Evolutionary conservation across 2,797 vertebrate genomes (phyloP), one percentile per base, ranked within the genome.

Genomic region (Pachyuromys duprasi): DNA sequence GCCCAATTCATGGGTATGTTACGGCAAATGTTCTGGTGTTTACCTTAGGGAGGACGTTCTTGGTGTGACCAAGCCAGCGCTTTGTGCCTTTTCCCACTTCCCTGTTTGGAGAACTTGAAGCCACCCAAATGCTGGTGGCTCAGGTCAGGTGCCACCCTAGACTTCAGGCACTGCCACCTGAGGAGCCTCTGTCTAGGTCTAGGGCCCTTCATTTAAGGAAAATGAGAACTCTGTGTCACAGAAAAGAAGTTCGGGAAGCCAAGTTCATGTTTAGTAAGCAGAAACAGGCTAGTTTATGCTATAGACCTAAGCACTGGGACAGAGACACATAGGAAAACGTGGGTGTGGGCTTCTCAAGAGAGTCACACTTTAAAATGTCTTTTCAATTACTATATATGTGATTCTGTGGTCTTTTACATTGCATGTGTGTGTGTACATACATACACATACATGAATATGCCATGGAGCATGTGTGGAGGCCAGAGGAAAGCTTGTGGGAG

Each of bases 1-100:
- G 95, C 67, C 42, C 45, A 49, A 22, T 82, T 86, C 93, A 78
- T 91, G 96, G 98, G 97, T 90, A 97, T 97, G 96, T 97, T 97
- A 96, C 79, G 82, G 97, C 97, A 89, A 95, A 97, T 97, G 97
- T 91, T 93, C 97, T 97, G 95, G 45, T 97, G 97, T 97, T 97
- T 95, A 97, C 98, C 98, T 97, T 97, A 97, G 96, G 96, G 96
- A 94, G 97, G 94, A 89, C 72, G 89, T 95, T 94, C 72, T 95
- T 45, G 81, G 60, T 79, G 55, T 0, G 20, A 91, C 76, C 42
- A 80, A 79, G 95, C 57, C 67, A 39, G 84, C 67, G 36, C 53
- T 94, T 83, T 57, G 45, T 63, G 89, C 62, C 76, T 92, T 94
- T 92, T 86, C 91, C 65, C 89, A 94, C 18, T 96, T 17, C 42